Evolutionary conservation across 2,797 vertebrate species (phyloP), one percentile per base, ranked within the genome.

Genomic region (Fringilla coelebs): DNA sequence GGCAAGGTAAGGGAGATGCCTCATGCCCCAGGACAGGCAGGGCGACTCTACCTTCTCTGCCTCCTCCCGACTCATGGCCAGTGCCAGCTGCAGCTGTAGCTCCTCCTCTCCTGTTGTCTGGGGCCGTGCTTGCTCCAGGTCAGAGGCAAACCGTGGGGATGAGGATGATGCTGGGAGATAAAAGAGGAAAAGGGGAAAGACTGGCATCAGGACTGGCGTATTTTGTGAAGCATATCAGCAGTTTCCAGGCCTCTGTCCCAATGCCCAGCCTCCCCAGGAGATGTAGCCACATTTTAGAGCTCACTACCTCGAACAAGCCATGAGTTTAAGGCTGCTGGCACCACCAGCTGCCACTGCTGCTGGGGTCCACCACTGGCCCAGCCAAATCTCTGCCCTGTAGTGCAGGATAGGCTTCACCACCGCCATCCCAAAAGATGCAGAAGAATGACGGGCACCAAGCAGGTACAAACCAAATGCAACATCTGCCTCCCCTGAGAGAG

Each of bases 41-140:
- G 46, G 65, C 24, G 34, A 80, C 43, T 81, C 96, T 98, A 99
- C 99, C 99, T 99, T 99, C 97, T 99, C 99, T 10, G 98, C 99
- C 95, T 99, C 99, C 96, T 99, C 99, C 21, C 98, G 98, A 96
- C 99, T 99, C 99, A 99, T 99, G 91, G 99, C 99, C 92, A 99
- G 95, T 0, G 99, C 99, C 81, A 99, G 98, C 97, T 99, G 99
- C 62, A 99, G 96, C 97, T 99, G 99, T 49, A 99, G 98, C 92
- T 99, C 99, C 97, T 99, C 99, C 94, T 99, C 99, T 5, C 99
- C 99, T 0, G 98, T 99, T 0, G 99, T 99, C 97, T 99, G 99
- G 12, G 99, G 99, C 57, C 99, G 98, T 1, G 99, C 98, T 95
- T 99, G 99, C 96, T 99, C 99, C 97, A 99, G 96, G 92, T 99